Evolutionary conservation across 2,113 vertebrate genomes (phyloP), one percentile per base, ranked within the genome.

Genomic region (Microcebus lehilahytsara): DNA sequence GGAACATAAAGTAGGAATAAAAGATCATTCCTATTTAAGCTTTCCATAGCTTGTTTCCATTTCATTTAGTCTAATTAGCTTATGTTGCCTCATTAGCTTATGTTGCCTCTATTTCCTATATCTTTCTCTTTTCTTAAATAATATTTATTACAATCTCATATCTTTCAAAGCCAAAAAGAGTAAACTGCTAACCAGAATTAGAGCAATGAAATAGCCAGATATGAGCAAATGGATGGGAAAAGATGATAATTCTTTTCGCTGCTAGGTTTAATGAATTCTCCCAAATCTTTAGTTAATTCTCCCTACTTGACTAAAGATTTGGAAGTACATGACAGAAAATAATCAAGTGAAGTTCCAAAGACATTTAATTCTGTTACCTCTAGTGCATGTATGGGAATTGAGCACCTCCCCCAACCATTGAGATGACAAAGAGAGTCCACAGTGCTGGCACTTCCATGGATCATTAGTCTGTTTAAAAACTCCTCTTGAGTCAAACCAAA

Each of bases 341-440:
- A 69, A 95, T 25, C 20, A 16, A 87, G 58, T 64, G 9, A 85
- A 62, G 23, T 75, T 46, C 49, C 34, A 30, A 1, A 34, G 66
- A 87, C 16, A 74, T 79, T 79, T 60, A 58, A 42, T 34, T 64
- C 25, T 93, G 30, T 98, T 98, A 99, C 99, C 99, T 99, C 98
- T 5, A 99, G 98, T 0, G 99, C 98, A 0, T 99, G 99, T n/a
- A 99, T 97, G 9, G 99, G 99, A 78, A 99, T 99, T 9, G 99
- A 99, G 87, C 99, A 99, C n/a, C 99, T 99, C 17, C 99, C 99
- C 99, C 99, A 99, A 1, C 97, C 99, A 25, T 99, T 99, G 91
- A 99, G 99, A 96, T 99, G 99, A 81, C 99, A 99, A 20, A 99
- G 98, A 3, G 99, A 98, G 67, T 99, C 99, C 3, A 99, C 99